Evolutionary conservation across 2,113 vertebrate species (phyloP), one percentile per base, ranked within the genome.

Genomic region (Bombycilla garrulus): DNA sequence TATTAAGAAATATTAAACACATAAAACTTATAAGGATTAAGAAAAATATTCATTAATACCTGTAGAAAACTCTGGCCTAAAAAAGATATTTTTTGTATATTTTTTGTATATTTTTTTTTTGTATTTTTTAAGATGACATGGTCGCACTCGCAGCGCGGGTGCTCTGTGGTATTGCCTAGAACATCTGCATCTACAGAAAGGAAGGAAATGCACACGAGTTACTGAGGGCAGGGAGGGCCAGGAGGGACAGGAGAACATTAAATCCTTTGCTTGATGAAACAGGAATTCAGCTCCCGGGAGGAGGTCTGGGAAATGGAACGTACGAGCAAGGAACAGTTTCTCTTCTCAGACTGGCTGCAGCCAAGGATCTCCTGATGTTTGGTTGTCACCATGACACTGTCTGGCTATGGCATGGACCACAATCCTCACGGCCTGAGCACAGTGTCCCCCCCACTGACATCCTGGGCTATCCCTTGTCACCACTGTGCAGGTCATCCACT

Each of bases 1-100:
- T 99, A 98, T 99, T 99, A 99, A 98, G 98, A 98, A 98, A 98
- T 98, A 98, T 98, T 97, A 98, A 98, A 98, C 98, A 98, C 98
- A 98, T 98, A 98, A 98, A 98, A 98, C 98, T 98, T 98, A 98
- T 98, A 98, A 98, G 98, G 98, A 98, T 98, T 98, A 98, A 98
- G 98, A 98, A 98, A 98, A 98, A 98, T 98, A 98, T 98, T 98
- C 97, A 98, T 98, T 98, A 98, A 98, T 98, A 98, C 98, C 98
- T 98, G 98, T 98, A 98, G 98, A 98, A 98, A 98, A 98, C 98
- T 98, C 97, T 98, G 98, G 97, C 97, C 98, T 98, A 98, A 98
- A 98, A 98, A 98, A 98, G 97, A 98, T 98, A 98, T 98, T 98
- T 96, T 97, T 93, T 98, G 95, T 98, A 97, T 97, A 95, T 97